These are phyloP conservation scores for Drosophila rufa DNA, from an alignment of 1,140 invertebrate genomes.

Conservation along the genomic window DNA sequence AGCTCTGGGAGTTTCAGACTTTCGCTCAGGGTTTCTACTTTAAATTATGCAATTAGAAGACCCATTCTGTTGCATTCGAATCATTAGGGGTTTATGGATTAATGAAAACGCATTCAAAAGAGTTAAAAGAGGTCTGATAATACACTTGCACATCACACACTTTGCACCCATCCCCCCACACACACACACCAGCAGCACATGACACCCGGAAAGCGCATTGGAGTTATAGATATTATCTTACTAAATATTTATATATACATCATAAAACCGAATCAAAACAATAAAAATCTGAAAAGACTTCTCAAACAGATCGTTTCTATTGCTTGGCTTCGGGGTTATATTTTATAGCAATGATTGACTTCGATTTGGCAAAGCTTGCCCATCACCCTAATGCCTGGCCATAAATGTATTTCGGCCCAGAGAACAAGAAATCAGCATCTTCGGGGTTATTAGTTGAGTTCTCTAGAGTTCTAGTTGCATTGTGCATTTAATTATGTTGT, in stretches of 20 bases:
- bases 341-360: constrained; percentile 5
- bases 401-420: constrained; percentile 28
- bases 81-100: constrained; percentile 19
- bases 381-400: constrained; percentile 47
- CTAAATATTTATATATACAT: constrained; percentile 20
- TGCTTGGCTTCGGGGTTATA: constrained; percentile 5
- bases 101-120: constrained; percentile 16
- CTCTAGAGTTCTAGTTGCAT: too few species aligned
- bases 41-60: constrained; percentile 40
- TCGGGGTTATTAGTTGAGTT: constrained; percentile 56
- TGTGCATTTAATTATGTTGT: neutral
- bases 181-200: constrained; percentile 2
- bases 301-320: constrained; percentile 12
- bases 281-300: constrained; percentile 58
- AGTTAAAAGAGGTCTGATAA: constrained; percentile 23
- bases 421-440: constrained; percentile 40
- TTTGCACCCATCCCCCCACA: constrained; percentile 10
- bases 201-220: constrained; percentile 6
- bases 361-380: constrained; percentile 28
- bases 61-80: constrained; percentile 14
- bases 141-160: constrained; percentile 14
- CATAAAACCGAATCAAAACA: constrained; percentile 49
- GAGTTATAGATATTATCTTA: constrained; percentile 41
- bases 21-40: constrained; percentile 52
- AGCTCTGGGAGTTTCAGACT: constrained; percentile 9